Evolutionary conservation across 2,888 invertebrate genomes (phyloP).

Genomic region (Synanthedon vespiformis): DNA sequence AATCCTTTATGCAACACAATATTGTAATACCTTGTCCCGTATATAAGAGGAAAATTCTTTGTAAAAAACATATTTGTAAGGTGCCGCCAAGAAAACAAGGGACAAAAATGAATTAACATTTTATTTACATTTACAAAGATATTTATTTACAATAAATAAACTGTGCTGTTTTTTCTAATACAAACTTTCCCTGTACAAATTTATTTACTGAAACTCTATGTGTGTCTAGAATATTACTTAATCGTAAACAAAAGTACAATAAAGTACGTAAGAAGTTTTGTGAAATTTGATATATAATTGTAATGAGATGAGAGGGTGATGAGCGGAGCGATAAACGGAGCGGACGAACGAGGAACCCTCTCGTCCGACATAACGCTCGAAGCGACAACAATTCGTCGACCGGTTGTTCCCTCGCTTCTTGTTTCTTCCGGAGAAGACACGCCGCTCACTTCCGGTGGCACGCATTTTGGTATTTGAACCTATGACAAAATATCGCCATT

Average conservation of each 20-base stretch:
- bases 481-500: slow-evolving; percentile 11
- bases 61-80: too few relatives aligned
- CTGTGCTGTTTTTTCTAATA: slow-evolving; percentile 5
- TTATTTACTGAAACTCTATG: slow-evolving; percentile 3
- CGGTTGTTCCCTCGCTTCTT: slow-evolving; percentile 46
- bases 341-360: slow-evolving; percentile 42
- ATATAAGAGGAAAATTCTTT: too few relatives aligned
- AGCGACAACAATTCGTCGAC: slow-evolving; percentile 72
- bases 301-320: slow-evolving; percentile 8
- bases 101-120: slow-evolving; percentile 7
- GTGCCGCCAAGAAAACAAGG: too few relatives aligned
- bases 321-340: slow-evolving; percentile 23
- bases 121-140: slow-evolving; percentile 11
- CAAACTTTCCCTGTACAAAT: slow-evolving; percentile 12
- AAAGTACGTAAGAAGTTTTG: not conserved
- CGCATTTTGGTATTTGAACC: slow-evolving; percentile 53
- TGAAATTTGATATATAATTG: slow-evolving; percentile 7
- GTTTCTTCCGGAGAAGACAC: slow-evolving; percentile 46
- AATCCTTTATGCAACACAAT: too few relatives aligned
- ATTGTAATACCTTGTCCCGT: too few relatives aligned
- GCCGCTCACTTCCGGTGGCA: slow-evolving; percentile 65
- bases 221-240: slow-evolving; percentile 3
- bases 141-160: slow-evolving; percentile 8
- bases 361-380: slow-evolving; percentile 78
- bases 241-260: slow-evolving; percentile 9